These are phyloP conservation scores for Parauchenoglanis punctatus DNA, from an alignment of 2,797 vertebrate genomes.

Conservation along the genomic window DNA sequence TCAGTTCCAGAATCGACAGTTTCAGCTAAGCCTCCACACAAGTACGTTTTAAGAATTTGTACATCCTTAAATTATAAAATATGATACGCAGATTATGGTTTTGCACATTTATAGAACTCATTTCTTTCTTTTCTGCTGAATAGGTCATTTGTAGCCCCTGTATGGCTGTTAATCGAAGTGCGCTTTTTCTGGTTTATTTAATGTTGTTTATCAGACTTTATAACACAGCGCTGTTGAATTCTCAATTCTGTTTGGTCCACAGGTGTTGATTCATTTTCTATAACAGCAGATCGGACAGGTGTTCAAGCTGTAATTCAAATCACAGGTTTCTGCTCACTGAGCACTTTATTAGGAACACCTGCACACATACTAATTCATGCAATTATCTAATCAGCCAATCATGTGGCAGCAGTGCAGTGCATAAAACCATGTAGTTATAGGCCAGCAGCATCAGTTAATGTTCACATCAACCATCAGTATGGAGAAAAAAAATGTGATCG, in stretches of 20 bases:
- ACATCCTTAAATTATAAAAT: not conserved
- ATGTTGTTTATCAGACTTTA: not conserved
- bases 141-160: not conserved
- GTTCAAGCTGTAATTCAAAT: not conserved
- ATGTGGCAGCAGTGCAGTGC: too few species aligned
- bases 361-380: too few species aligned
- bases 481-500: too few species aligned
- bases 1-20: not conserved
- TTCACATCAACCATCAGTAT: too few species aligned
- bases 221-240: not conserved
- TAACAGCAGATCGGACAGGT: not conserved
- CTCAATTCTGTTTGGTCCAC: not conserved
- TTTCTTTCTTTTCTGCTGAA: not conserved
- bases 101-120: not conserved
- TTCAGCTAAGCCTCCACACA: not conserved
- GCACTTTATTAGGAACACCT: too few species aligned
- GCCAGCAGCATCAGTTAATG: too few species aligned
- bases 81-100: not conserved
- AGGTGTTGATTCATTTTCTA: not conserved
- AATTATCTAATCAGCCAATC: too few species aligned
- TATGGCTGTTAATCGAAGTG: not conserved
- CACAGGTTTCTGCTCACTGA: not conserved
- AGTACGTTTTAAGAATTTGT: not conserved
- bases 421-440: too few species aligned
- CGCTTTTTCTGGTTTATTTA: not conserved